phyloP scores from a whole-genome alignment of 2,113 vertebrate genomes.

The Oxygymnocypris stewartii region DNA sequence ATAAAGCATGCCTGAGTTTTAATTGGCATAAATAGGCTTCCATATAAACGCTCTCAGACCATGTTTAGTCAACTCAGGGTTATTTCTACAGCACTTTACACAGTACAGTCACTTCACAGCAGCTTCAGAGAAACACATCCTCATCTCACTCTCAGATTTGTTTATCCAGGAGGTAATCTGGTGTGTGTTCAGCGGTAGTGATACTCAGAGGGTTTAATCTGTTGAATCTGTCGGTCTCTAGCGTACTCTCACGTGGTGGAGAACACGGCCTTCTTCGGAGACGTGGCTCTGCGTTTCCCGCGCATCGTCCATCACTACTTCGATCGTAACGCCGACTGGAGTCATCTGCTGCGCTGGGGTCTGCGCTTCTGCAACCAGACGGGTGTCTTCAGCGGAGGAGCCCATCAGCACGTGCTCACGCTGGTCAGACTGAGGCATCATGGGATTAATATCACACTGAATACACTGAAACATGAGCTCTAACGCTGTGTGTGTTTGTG shows the following conservation, averaged over 20 bases:
- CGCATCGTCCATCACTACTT: constrained; percentile 97
- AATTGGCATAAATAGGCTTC: no score
- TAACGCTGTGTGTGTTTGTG: background rate
- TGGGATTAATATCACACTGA: background rate
- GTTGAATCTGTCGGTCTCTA: constrained; percentile 56
- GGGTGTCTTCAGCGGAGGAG: constrained; percentile 88
- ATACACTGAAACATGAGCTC: background rate
- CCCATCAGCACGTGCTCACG: constrained; percentile 85
- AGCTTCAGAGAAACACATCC: no score
- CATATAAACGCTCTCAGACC: no score
- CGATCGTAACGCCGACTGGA: constrained; percentile 92
- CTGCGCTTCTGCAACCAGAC: constrained; percentile 95
- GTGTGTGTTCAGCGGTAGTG: no score
- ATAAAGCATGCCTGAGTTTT: background rate
- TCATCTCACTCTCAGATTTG: background rate
- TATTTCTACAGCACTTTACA: no score
- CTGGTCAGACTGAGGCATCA: constrained; percentile 64
- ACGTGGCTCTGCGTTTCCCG: constrained; percentile 92
- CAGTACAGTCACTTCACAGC: no score
- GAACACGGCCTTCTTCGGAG: constrained; percentile 96
- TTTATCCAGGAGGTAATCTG: no score
- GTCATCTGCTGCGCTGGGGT: constrained; percentile 92
- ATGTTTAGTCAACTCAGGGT: no score
- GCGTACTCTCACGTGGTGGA: constrained; percentile 96
- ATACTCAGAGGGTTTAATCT: no score